Evolutionary conservation across 2,888 invertebrate species (phyloP), one percentile per base, ranked within the genome.

Genomic region (Rosalia funebris): DNA sequence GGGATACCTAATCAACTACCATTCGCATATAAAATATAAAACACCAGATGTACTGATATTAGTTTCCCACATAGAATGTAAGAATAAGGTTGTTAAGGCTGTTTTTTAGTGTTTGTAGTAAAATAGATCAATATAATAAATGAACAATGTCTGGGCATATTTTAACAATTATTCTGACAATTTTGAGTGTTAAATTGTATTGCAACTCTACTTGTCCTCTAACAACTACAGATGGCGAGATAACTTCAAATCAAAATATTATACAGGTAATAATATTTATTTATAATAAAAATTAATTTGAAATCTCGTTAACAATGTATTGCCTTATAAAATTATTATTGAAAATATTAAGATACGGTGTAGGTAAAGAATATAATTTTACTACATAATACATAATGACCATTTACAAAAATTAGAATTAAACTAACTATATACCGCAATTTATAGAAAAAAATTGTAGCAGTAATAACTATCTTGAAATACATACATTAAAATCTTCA

Each of bases 1-100:
- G 48, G 52, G 52, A 52, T 25, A 11, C 14, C 5, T 3, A 37
- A 47, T n/a, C n/a, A 34, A 17, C 15, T 25, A 25, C 20, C 32
- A 53, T 12, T 15, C 42, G 41, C 41, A 12, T 42, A 53, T 39
- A 50, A 39, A 42, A 32, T 17, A 53, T 41, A 53, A 16, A 42
- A 20, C 41, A 53, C 31, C n/a, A 17, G 32, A 46, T 42, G 16
- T 19, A 16, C 9, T 42, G 9, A 42, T 42, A 42, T 53, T 19
- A 42, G 53, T 42, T 16, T 19, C 42, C n/a, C 16, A 9, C 14
- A n/a, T 16, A 17, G 19, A 25, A 53, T 42, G 53, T 17, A 2
- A 16, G 7, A n/a, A 31, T 32, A 7, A 53, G 16, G 31, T 16
- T 41, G 15, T 25, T 39, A 10, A 12, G n/a, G n/a, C n/a, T n/a